Conservation (phyloP, 2,888 invertebrate genomes). For the Herminia tarsipennalis region DNA sequence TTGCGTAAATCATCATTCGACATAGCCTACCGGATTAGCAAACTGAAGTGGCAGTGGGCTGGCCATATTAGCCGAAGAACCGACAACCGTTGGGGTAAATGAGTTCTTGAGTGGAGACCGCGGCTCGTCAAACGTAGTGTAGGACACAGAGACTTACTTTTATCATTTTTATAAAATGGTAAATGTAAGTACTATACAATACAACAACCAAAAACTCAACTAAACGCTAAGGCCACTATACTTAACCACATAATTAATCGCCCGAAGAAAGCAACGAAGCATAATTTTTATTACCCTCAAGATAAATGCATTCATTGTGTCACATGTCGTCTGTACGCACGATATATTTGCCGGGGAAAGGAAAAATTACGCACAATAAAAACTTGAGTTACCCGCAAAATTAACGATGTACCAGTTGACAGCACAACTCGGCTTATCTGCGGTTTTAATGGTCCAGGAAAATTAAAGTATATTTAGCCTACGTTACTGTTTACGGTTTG, state of each 20-base stretch:
- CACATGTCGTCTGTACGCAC: slow-evolving; percentile 58
- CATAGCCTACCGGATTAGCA: too few relatives aligned
- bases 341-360: slow-evolving; percentile 56
- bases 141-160: too few relatives aligned
- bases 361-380: slow-evolving; percentile 77
- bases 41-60: too few relatives aligned
- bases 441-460: slow-evolving; percentile 67
- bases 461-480: slow-evolving; percentile 29
- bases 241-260: slow-evolving; percentile 34
- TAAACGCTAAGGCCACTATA: not conserved
- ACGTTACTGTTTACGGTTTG: slow-evolving; percentile 4
- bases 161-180: too few relatives aligned
- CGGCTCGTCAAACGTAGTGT: too few relatives aligned
- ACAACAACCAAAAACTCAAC: not conserved
- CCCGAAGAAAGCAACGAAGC: slow-evolving; percentile 37
- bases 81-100: too few relatives aligned
- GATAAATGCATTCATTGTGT: slow-evolving; percentile 69
- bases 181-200: not conserved
- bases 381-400: slow-evolving; percentile 73
- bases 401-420: slow-evolving; percentile 82
- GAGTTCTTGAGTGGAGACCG: too few relatives aligned
- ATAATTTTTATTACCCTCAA: slow-evolving; percentile 48
- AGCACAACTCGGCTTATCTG: slow-evolving; percentile 72
- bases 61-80: too few relatives aligned
- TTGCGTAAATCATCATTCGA: too few relatives aligned